phyloP scores from a whole-genome alignment of 2,797 vertebrate species.

The Trichosurus vulpecula region DNA sequence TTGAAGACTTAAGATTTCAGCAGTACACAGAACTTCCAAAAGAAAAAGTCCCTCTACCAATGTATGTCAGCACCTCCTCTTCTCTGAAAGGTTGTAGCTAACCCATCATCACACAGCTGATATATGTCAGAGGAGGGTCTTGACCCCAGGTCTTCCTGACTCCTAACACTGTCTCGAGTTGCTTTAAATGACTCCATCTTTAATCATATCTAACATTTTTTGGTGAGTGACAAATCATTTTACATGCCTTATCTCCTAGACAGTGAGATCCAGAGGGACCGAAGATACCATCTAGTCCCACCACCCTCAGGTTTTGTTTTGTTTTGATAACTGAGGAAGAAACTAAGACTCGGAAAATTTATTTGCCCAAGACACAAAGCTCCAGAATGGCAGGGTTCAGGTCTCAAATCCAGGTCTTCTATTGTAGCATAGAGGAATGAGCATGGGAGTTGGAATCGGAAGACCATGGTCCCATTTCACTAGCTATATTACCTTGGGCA shows the following conservation, averaged over 20 bases:
- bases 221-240: background rate
- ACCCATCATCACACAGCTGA: no score
- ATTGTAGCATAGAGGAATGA: background rate
- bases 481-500: background rate
- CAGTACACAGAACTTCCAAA: no score
- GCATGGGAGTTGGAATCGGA: background rate
- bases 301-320: background rate
- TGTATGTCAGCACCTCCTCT: no score
- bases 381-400: background rate
- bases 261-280: background rate
- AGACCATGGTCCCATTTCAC: background rate
- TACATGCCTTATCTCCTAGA: background rate
- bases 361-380: background rate
- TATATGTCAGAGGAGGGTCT: no score
- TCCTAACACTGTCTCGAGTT: no score
- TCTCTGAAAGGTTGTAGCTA: no score
- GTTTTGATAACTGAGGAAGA: background rate
- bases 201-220: no score
- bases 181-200: no score
- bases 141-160: no score
- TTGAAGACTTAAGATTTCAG: no score
- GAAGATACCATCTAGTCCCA: background rate
- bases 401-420: background rate
- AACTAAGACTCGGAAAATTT: background rate
- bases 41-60: no score